Evolutionary conservation across 2,797 vertebrate genomes (phyloP), one percentile per base, ranked within the genome.

Genomic region (Tympanoctomys barrerae): DNA sequence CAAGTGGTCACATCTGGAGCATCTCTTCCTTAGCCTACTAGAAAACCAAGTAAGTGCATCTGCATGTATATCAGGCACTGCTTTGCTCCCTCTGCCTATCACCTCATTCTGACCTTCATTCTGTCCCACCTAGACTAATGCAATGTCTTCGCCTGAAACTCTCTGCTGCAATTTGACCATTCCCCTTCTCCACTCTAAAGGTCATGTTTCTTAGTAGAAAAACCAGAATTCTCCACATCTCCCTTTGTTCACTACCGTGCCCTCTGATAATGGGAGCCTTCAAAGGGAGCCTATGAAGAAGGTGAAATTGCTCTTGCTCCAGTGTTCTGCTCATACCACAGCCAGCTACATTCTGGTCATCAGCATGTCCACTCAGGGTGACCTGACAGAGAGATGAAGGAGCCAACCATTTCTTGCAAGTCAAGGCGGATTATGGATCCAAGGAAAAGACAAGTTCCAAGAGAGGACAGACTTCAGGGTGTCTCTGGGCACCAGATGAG

Each of bases 311-410:
- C 10, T 78, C 61, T 39, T 77, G n/a, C 33, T 70, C 54, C 66
- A 78, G 16, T n/a, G 11, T 28, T 81, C n/a, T 70, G 39, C 42
- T 83, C 49, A 9, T 33, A 39, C n/a, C 0, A 13, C 1, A 59
- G 49, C 33, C 46, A 64, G 81, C 4, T 52, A n/a, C 19, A 0
- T 19, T 80, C 73, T n/a, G 46, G 42, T 71, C 2, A 13, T 24
- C 36, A 49, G n/a, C 57, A 3, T 4, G 66, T 24, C 36, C 31
- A 5, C 5, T 19, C 28, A 6, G 1, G 8, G 2, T 1, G n/a
- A 62, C 11, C 73, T 54, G 49, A 57, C 26, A 42, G 52, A 52
- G 12, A 7, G 13, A 57, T 0, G 36, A 61, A 54, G 68, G 80
- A 10, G 21, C 13, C 21, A 54, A 2, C 9, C 57, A 39, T 7